Conservation (phyloP, 2,888 invertebrate genomes). For the Dryomyza anilis region DNA sequence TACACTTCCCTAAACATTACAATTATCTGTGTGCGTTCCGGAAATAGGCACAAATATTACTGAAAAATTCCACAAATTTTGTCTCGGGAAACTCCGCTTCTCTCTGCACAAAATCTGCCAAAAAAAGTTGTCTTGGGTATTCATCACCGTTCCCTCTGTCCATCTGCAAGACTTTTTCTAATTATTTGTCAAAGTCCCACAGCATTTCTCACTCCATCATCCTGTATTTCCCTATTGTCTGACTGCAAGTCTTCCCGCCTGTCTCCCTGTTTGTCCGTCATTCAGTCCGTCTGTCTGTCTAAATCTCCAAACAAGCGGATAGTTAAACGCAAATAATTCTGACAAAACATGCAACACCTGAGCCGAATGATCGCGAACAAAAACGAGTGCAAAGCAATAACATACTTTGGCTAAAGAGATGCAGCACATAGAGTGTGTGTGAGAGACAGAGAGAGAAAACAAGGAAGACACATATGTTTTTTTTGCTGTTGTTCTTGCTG, state of each 20-base stretch:
- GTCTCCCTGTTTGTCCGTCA: slow-evolving; percentile 8
- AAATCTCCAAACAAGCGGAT: slow-evolving; percentile 39
- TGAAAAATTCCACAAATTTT: no score
- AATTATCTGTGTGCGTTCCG: no score
- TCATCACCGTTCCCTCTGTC: background rate
- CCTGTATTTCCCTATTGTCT: background rate
- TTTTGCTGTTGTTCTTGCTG: slow-evolving; percentile 14
- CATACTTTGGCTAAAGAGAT: no score
- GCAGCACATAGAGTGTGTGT: background rate
- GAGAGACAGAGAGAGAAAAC: background rate
- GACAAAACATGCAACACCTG: slow-evolving; percentile 59
- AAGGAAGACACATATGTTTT: background rate
- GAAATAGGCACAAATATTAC: no score
- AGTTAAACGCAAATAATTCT: slow-evolving; percentile 55
- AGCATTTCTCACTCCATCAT: background rate
- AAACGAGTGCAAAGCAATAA: background rate
- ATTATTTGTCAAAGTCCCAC: background rate
- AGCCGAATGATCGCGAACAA: slow-evolving; percentile 19
- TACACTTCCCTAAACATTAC: no score
- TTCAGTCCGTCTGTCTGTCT: slow-evolving; percentile 3
- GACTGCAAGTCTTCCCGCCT: background rate
- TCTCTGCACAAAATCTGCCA: no score
- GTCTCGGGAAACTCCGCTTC: no score
- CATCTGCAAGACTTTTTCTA: background rate
- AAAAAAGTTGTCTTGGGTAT: no score